Evolutionary conservation across 2,888 invertebrate species (phyloP).

Genomic region (Oxycera nigricornis): DNA sequence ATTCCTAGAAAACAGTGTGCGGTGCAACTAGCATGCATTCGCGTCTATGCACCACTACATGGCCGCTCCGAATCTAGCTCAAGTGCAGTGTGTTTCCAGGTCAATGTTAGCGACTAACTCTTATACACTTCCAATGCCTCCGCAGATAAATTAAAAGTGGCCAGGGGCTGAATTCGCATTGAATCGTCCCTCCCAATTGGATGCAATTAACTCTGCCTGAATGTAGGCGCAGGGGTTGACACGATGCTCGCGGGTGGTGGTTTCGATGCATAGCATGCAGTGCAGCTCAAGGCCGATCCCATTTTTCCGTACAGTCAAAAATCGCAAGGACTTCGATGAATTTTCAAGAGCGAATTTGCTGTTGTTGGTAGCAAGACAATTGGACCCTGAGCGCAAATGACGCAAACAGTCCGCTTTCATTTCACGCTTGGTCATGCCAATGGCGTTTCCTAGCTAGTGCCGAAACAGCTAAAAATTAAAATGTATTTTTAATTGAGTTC

Average conservation of each 20-base stretch:
- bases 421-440: neutral
- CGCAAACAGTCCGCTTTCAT: neutral
- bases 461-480: too few species aligned
- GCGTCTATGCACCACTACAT: conserved; percentile 8
- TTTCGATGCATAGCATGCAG: neutral
- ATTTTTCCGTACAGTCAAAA: neutral
- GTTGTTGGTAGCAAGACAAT: neutral
- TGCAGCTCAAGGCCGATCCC: neutral
- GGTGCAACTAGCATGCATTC: neutral
- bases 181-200: conserved; percentile 40
- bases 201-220: conserved; percentile 29
- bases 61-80: conserved; percentile 51
- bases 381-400: neutral
- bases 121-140: conserved; percentile 44
- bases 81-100: conserved; percentile 66
- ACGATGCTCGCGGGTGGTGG: neutral
- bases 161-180: conserved; percentile 43
- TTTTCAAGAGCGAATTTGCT: conserved; percentile 10
- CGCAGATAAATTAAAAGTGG: conserved; percentile 42
- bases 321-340: neutral
- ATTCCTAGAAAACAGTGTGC: too few species aligned
- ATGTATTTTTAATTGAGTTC: too few species aligned
- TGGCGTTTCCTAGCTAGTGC: too few species aligned
- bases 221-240: neutral
- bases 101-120: conserved; percentile 54